Base-by-base conservation (phyloP, 2,797 vertebrate genomes). In the Neoniphon sammara region DNA sequence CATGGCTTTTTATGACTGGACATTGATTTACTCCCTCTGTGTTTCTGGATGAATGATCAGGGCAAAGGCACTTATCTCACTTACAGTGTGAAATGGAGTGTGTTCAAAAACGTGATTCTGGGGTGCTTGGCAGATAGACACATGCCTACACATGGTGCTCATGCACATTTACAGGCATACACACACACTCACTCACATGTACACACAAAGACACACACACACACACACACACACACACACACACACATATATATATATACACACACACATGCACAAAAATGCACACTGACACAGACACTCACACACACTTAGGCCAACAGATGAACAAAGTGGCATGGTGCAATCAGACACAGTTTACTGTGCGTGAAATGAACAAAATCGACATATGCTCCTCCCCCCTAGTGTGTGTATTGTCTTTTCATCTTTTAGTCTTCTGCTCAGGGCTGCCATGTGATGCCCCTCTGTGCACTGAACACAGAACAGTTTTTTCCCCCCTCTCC, bases 21-120 rank as follows among this genome's bases (percentile, higher is more conserved):
- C 89, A 82, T 82, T 82, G 86, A 91, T 89, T 82, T 75, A 77
- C 69, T 81, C 73, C 66, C 68, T 78, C 56, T 77, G 58, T 73
- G 73, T 73, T 77, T 91, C 76, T 68, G 85, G 78, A 69, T 85
- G 77, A 69, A 60, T 57, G 80, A 84, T 59, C 73, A 66, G 65
- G 75, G 65, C 73, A 85, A 76, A 74, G 25, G 75, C 81, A 80
- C 82, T 89, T 82, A 80, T 80, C 78, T 88, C 78, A 79, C 86
- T 91, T 88, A 75, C 78, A 66, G 62, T 53, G 83, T 80, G 77
- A 92, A 91, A 87, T 87, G 83, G 87, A 87, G 65, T 77, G 85
- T 66, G 66, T 83, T 75, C 75, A 76, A 85, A 88, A 84, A 66
- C 72, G 39, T 52, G 67, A 84, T 77, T 84, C 64, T 71, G 50